phyloP scores from a whole-genome alignment of 23 tunicate species.

The Trididemnum miniatum region DNA sequence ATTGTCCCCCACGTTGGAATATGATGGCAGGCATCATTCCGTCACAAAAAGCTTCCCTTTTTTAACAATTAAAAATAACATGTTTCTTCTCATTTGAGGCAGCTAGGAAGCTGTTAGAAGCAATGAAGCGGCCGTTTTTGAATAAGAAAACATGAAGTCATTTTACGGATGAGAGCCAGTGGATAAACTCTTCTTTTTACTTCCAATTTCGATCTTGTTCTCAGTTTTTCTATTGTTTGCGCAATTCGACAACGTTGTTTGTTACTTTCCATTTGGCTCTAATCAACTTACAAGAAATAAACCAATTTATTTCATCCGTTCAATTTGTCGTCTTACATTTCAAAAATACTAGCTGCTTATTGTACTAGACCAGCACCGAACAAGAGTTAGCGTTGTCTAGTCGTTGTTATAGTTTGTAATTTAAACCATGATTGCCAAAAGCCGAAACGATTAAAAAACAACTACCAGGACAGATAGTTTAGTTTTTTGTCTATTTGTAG shows the following conservation, averaged over 20 bases:
- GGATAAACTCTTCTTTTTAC: not conserved
- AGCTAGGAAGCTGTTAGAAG: not conserved
- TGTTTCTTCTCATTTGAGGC: not conserved
- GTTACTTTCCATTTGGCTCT: not conserved
- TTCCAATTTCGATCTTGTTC: not conserved
- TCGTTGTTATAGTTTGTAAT: not conserved
- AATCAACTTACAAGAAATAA: not conserved
- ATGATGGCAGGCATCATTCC: not conserved
- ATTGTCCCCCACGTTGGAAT: not conserved
- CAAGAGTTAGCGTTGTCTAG: not conserved
- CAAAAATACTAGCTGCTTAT: not conserved
- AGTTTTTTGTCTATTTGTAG: not conserved
- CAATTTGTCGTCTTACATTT: not conserved
- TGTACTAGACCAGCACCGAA: not conserved
- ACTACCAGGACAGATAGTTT: not conserved
- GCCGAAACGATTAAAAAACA: not conserved
- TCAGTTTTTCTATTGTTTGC: not conserved
- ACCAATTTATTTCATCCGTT: not conserved
- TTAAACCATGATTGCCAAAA: not conserved
- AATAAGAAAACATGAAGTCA: not conserved
- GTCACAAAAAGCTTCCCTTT: not conserved
- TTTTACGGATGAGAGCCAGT: not conserved
- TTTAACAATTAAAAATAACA: not conserved
- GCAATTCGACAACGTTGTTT: too few relatives aligned
- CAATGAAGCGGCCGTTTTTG: not conserved